Evolutionary conservation across 2,888 invertebrate genomes (phyloP), one percentile per base, ranked within the genome.

Genomic region (Tipula unca): DNA sequence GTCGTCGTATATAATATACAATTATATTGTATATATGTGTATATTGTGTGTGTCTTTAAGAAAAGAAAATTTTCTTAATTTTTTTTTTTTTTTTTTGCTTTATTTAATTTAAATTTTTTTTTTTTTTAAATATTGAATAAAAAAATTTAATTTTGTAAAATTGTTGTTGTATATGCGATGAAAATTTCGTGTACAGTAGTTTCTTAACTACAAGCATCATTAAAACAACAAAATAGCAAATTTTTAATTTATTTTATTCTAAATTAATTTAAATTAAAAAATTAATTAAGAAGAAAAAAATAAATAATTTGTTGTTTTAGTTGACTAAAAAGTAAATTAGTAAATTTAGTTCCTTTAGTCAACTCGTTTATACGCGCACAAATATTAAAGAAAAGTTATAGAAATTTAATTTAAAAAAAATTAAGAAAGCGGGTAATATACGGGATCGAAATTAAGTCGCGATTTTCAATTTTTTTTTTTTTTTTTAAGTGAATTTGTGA

Each of bases 221-320:
- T 84, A 84, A 84, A 84, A 84, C 84, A 84, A 84, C 84, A 84
- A 84, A 84, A 84, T 83, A 83, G 83, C 35, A 32, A 83, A 83
- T 32, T 32, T 25, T 83, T 83, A 82, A 29, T 82, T 29, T 82
- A 29, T 32, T 83, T 83, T 32, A 83, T 83, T 83, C 35, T 32
- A 32, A 35, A 32, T 83, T 83, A 83, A 83, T 83, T 83, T 83
- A 32, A 83, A 35, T 32, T 83, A 83, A 32, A 83, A 83, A 83
- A 32, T 83, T 83, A 83, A 83, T 83, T 83, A 35, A 83, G 35
- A n/a, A 32, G 13, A 82, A 82, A 82, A 82, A 82, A 32, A 83
- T 17, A 32, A 83, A 83, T 32, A 17, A 32, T 83, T 83, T 83
- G 29, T 35, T 29, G 83, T 83, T 83, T 82, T 83, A 83, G 29